Evolutionary conservation across 2,113 vertebrate genomes (phyloP).

Genomic region (Macrotus californicus): DNA sequence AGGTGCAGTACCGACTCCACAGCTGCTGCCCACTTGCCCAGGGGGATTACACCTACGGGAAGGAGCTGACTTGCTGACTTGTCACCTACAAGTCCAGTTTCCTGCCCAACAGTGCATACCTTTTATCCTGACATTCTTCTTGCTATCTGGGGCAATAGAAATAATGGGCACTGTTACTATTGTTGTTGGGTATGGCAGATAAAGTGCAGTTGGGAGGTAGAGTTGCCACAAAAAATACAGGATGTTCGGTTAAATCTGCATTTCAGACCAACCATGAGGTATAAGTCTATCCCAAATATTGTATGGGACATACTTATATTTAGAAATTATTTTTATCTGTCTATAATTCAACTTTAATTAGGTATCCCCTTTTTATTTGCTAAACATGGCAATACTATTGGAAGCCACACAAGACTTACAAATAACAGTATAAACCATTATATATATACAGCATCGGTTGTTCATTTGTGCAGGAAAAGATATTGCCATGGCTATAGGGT

Average conservation of each 20-base stretch:
- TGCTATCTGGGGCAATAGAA: not conserved
- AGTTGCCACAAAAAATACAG: not conserved
- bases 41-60: slow-evolving; percentile 73
- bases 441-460: not conserved
- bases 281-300: not conserved
- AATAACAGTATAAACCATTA: slow-evolving; percentile 1
- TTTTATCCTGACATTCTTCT: not conserved
- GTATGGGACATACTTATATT: not conserved
- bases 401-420: not conserved
- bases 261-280: not conserved
- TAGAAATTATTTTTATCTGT: not conserved
- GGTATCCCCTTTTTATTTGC: not conserved
- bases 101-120: no score
- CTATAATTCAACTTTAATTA: not conserved
- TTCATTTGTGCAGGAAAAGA: not conserved
- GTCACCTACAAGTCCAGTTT: not conserved
- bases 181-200: not conserved
- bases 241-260: not conserved
- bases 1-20: slow-evolving; percentile 86
- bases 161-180: not conserved
- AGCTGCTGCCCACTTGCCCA: slow-evolving; percentile 87
- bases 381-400: not conserved
- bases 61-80: not conserved
- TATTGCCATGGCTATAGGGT: not conserved
- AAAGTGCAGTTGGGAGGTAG: not conserved